Percentiles rank a stretch among this genome's conserved stretches.
Conservation (phyloP, 2,797 vertebrate species). For the Emys orbicularis region DNA sequence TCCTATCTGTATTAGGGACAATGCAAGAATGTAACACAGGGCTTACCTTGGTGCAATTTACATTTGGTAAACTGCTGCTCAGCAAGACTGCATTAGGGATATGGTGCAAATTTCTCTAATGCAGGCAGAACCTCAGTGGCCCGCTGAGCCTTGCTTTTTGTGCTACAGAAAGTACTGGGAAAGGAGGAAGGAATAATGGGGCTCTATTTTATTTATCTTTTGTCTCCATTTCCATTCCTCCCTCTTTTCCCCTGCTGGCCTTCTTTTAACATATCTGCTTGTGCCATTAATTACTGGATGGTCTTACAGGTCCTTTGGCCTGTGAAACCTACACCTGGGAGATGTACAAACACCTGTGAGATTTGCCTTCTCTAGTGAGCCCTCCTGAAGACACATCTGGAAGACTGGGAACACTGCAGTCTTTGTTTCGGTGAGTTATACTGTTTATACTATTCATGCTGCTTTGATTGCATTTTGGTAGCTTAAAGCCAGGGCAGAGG, state of each 20-base stretch:
- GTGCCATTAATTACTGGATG: constrained; percentile 36
- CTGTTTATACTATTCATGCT: constrained; percentile 5
- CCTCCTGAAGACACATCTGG: not conserved
- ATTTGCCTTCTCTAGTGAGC: constrained; percentile 12
- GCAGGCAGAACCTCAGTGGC: not conserved
- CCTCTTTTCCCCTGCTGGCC: constrained; percentile 38
- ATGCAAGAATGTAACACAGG: not conserved
- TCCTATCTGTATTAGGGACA: not conserved
- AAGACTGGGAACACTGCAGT: constrained; percentile 39
- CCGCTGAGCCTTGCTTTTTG: not conserved
- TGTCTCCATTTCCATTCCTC: constrained; percentile 36
- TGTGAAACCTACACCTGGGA: constrained; percentile 7
- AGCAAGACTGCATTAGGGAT: constrained; percentile 1
- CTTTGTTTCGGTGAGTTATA: constrained; percentile 38
- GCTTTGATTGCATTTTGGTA: constrained; percentile 65
- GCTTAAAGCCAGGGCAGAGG: constrained; percentile 39
- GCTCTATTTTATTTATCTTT: constrained; percentile 30
- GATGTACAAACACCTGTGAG: not conserved
- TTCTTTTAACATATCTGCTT: constrained; percentile 22
- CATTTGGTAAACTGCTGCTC: not conserved
- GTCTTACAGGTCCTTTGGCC: constrained; percentile 34
- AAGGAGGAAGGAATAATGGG: constrained; percentile 2
- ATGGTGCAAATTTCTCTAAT: constrained; percentile 8
- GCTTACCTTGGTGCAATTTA: not conserved
- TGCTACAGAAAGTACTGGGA: not conserved